Conservation (phyloP, 2,888 invertebrate genomes). For the Hirtodrosophila duncani region DNA sequence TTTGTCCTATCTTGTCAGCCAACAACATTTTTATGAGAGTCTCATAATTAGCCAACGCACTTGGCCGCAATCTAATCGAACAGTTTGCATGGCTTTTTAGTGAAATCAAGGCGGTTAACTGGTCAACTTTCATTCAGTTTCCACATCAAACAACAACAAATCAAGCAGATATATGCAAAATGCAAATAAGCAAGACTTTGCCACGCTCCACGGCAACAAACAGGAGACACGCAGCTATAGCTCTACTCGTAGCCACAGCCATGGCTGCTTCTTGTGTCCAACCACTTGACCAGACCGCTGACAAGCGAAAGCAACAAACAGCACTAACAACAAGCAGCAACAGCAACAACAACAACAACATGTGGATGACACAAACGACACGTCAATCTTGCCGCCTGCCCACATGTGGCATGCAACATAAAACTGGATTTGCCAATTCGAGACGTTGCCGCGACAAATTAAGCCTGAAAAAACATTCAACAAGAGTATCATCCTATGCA, state of each 20-base stretch:
- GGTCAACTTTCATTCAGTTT: constrained; percentile 56
- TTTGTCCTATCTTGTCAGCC: neutral
- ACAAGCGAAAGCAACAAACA: constrained; percentile 37
- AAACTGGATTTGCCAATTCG: constrained; percentile 62
- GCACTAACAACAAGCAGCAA: too few species aligned
- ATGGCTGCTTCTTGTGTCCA: constrained; percentile 11
- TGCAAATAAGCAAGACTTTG: constrained; percentile 20
- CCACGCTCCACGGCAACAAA: constrained; percentile 41
- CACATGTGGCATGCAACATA: constrained; percentile 58
- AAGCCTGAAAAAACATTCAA: constrained; percentile 61
- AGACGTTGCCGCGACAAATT: constrained; percentile 62
- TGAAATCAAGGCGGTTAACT: constrained; percentile 46
- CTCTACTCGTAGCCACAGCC: neutral
- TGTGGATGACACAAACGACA: constrained; percentile 63
- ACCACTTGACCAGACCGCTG: constrained; percentile 49
- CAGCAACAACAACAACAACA: constrained; percentile 20
- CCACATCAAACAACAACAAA: constrained; percentile 30
- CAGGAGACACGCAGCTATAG: constrained; percentile 28
- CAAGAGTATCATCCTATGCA: constrained; percentile 14
- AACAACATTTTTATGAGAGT: constrained; percentile 5
- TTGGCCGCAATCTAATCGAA: constrained; percentile 51
- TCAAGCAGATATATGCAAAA: constrained; percentile 51
- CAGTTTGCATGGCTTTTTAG: constrained; percentile 46
- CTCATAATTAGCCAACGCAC: constrained; percentile 46
- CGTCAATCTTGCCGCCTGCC: constrained; percentile 65